A percentile compares a stretch with the other conserved stretches of the same genome.
phyloP scores from a whole-genome alignment of 30 jellyfish, hydroid and myxozoan species.

The Rhopilema esculentum region DNA sequence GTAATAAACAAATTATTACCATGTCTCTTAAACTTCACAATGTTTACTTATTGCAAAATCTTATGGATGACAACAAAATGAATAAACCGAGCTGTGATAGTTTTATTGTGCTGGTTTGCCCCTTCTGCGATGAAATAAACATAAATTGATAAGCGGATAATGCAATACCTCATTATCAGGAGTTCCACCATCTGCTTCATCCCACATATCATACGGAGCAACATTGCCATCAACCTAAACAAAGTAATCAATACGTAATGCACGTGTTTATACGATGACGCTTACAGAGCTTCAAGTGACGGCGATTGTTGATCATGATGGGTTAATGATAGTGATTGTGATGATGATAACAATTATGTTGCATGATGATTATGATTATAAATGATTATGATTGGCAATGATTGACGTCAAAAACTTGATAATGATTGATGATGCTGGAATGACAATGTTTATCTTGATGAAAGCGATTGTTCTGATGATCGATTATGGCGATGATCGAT shows the following conservation, averaged over 20 bases:
- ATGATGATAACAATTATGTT: too few species aligned
- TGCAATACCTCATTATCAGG: slow-evolving; percentile 80
- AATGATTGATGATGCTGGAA: too few species aligned
- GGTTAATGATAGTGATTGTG: background rate
- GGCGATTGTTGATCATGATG: background rate
- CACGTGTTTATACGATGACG: background rate
- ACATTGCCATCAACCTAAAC: slow-evolving; percentile 72
- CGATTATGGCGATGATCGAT: too few species aligned
- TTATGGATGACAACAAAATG: background rate
- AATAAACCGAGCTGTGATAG: background rate
- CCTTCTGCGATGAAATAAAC: background rate
- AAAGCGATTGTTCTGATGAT: too few species aligned
- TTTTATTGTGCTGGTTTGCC: background rate
- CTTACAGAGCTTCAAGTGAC: background rate
- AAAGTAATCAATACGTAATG: background rate
- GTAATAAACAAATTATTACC: too few species aligned
- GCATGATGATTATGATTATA: background rate
- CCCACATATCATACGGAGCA: slow-evolving; percentile 70
- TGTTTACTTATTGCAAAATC: background rate
- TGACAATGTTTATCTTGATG: too few species aligned
- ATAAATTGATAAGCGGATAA: background rate
- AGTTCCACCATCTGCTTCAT: slow-evolving; percentile 76
- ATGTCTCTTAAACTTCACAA: background rate
- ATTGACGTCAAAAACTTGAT: too few species aligned
- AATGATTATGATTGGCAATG: background rate